phyloP scores from a whole-genome alignment of 2,888 invertebrate species.

The Aphidius colemani region DNA sequence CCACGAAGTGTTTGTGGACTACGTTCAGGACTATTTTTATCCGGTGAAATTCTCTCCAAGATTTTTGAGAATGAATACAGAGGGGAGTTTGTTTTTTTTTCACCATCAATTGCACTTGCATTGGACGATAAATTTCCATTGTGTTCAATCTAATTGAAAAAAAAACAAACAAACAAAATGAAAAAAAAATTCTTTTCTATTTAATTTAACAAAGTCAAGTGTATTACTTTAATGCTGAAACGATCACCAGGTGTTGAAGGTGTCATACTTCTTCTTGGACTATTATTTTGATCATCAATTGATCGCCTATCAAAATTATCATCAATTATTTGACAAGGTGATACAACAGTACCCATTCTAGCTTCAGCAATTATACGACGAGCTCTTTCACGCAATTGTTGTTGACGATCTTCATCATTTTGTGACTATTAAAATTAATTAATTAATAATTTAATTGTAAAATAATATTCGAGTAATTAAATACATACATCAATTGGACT shows the following conservation, averaged over 20 bases:
- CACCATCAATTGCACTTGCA: conserved; percentile 43
- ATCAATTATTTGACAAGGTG: conserved; percentile 53
- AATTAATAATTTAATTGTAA: conserved; percentile 19
- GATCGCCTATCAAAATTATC: conserved; percentile 54
- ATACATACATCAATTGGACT: conserved; percentile 63
- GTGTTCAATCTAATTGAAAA: conserved; percentile 56
- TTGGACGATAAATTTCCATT: conserved; percentile 63
- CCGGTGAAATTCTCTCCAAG: conserved; percentile 74
- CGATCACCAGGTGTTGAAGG: conserved; percentile 56
- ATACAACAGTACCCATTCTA: conserved; percentile 65
- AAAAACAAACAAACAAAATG: conserved; percentile 15
- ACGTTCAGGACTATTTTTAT: conserved; percentile 64
- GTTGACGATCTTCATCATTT: conserved; percentile 85
- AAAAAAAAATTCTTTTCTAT: conserved; percentile 7
- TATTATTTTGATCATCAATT: conserved; percentile 57
- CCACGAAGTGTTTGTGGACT: conserved; percentile 65
- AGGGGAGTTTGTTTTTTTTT: conserved; percentile 63
- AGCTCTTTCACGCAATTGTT: conserved; percentile 84
- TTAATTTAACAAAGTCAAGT: neutral
- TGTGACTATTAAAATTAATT: conserved; percentile 53
- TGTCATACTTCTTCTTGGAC: conserved; percentile 55
- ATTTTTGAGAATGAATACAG: conserved; percentile 73
- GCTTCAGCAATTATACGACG: conserved; percentile 88
- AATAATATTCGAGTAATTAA: conserved; percentile 9
- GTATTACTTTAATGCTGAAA: conserved; percentile 50